Base-by-base conservation (phyloP, 2,888 invertebrate species). In the Embidobia sp. region DNA sequence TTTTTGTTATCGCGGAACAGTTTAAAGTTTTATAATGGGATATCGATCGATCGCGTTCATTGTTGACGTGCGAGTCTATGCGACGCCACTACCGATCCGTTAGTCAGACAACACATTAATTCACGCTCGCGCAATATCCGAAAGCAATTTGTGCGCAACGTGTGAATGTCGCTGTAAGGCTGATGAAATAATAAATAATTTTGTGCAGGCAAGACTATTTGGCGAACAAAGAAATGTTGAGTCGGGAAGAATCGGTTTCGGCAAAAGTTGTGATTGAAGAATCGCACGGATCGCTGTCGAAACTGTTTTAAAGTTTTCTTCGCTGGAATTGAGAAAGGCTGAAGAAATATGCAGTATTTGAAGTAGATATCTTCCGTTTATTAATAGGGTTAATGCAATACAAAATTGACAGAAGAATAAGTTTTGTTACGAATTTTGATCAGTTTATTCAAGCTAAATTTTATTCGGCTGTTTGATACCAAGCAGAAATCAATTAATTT, bases 21-120 rank as follows among this genome's bases (percentile, higher is more conserved):
- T 83, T 83, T 79, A 83, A 83, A 82, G 72, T 81, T 79, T 73
- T 78, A 63, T 78, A 77, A 73, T 80, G 77, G 75, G 67, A 64
- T 77, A 79, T 77, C 78, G 78, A 80, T 80, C 75, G 78, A 78
- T 75, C 72, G 72, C 69, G 64, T 66, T 69, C 78, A 79, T 81
- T 83, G 82, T 82, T 81, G 81, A 81, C 79, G 79, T 78, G 77
- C 75, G 46, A 79, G 26, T 57, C 35, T n/a, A n/a, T n/a, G n/a
- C 49, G 35, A 27, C 44, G 40, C 51, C 44, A 33, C 57, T 37
- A 69, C 40, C 53, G 31, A 74, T 77, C 69, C 67, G 73, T 59
- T 66, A 46, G 74, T 64, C 69, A 79, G 75, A 76, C 59, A 66
- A 72, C 78, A 77, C 80, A 79, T 82, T 81, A 81, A 83, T 81